phyloP scores from a whole-genome alignment of 1,140 invertebrate genomes.

The Halictus rubicundus region DNA sequence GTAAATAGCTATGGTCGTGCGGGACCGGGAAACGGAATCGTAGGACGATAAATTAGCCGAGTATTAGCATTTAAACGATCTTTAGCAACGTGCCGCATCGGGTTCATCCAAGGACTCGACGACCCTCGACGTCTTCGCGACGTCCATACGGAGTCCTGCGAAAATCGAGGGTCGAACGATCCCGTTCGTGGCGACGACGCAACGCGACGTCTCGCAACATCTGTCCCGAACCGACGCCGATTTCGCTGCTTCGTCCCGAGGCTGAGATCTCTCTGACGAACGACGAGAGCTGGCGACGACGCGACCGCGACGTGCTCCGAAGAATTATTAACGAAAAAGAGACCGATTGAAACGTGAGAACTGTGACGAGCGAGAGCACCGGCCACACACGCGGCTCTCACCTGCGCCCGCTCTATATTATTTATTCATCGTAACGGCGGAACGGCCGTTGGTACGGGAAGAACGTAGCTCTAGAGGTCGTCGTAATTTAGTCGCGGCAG shows the following conservation, averaged over 20 bases:
- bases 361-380: not conserved
- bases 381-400: constrained; percentile 39
- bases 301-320: not conserved
- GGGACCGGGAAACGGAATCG: constrained; percentile 48
- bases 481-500: constrained; percentile 44
- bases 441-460: constrained; percentile 7
- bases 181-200: not conserved
- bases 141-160: constrained; percentile 12
- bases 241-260: too few species aligned
- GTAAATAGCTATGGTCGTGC: constrained; percentile 56
- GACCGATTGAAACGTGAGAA: constrained; percentile 2
- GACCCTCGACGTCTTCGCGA: constrained; percentile 21
- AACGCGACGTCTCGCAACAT: not conserved
- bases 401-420: constrained; percentile 43
- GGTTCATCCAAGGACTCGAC: not conserved
- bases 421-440: constrained; percentile 35
- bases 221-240: not conserved
- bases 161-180: not conserved
- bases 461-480: not conserved
- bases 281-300: too few species aligned
- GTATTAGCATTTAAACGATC: constrained; percentile 63
- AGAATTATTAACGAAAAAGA: not conserved
- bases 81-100: too few species aligned
- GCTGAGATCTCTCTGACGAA: too few species aligned
- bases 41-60: constrained; percentile 61